Conservation (phyloP, 2,113 vertebrate species). For the Oophaga pumilio region DNA sequence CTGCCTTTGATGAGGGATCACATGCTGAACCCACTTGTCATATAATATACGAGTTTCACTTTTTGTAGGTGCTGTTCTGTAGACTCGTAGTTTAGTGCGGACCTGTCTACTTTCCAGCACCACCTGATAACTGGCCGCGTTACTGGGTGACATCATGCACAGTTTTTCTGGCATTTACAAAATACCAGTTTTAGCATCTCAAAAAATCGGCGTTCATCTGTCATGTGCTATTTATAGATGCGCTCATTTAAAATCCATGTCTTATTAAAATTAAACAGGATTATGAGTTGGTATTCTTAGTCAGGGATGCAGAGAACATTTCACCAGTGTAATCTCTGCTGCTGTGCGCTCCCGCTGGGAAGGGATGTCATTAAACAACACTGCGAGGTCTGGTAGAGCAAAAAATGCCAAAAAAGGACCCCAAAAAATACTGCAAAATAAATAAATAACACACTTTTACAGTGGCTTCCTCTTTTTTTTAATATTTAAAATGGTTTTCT, state of each 20-base stretch:
- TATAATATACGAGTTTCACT: too few species aligned
- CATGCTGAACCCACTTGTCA: too few species aligned
- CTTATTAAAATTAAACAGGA: slow-evolving; percentile 41
- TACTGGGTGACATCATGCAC: slow-evolving; percentile 11
- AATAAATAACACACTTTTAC: too few species aligned
- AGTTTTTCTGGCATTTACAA: slow-evolving; percentile 41
- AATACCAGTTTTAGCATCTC: slow-evolving; percentile 33
- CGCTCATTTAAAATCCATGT: slow-evolving; percentile 16
- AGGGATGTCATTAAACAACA: background rate
- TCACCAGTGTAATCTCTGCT: background rate
- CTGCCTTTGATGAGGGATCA: too few species aligned
- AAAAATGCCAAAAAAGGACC: background rate
- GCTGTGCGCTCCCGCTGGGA: background rate
- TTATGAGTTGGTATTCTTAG: background rate
- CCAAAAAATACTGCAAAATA: background rate
- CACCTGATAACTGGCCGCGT: slow-evolving; percentile 1
- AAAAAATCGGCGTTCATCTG: slow-evolving; percentile 45
- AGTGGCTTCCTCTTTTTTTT: too few species aligned
- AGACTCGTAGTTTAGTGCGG: too few species aligned
- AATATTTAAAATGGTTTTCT: too few species aligned
- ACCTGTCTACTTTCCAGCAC: too few species aligned
- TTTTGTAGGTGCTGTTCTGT: too few species aligned
- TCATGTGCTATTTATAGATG: slow-evolving; percentile 3
- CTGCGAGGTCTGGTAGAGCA: background rate
- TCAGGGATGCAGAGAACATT: background rate